Conservation (phyloP, 2,113 vertebrate species). For the Fregetta grallaria region DNA sequence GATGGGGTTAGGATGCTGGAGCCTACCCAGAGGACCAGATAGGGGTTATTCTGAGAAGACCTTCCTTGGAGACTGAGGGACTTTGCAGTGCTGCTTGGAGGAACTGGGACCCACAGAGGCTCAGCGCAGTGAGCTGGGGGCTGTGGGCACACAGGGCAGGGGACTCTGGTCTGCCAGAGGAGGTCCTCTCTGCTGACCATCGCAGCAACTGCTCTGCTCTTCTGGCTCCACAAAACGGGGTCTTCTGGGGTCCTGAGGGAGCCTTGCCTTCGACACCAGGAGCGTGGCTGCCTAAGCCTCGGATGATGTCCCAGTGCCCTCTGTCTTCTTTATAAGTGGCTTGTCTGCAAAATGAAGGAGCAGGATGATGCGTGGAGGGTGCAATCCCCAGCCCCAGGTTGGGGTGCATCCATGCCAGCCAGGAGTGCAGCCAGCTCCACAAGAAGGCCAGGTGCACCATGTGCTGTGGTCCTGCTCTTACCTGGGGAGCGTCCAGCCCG, state of each 20-base stretch:
- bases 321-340: not conserved
- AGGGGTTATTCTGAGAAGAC: not conserved
- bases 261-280: not conserved
- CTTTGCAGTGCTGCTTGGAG: not conserved
- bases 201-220: not conserved
- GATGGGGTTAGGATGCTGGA: not conserved
- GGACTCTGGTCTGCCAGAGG: not conserved
- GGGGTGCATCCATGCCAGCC: not conserved
- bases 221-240: not conserved
- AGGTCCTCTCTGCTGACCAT: not conserved
- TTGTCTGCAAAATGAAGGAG: not conserved
- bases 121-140: not conserved
- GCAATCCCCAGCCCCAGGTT: not conserved
- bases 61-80: not conserved
- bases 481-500: not conserved
- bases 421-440: not conserved
- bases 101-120: not conserved
- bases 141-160: not conserved
- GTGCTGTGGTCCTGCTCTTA: not conserved
- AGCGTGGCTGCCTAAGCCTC: not conserved
- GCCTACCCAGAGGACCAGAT: not conserved
- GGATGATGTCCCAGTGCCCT: rapidly evolving
- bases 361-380: no score
- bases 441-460: not conserved
- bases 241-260: not conserved